Base-by-base conservation (phyloP, 2,888 invertebrate genomes). In the Cryptus armator region DNA sequence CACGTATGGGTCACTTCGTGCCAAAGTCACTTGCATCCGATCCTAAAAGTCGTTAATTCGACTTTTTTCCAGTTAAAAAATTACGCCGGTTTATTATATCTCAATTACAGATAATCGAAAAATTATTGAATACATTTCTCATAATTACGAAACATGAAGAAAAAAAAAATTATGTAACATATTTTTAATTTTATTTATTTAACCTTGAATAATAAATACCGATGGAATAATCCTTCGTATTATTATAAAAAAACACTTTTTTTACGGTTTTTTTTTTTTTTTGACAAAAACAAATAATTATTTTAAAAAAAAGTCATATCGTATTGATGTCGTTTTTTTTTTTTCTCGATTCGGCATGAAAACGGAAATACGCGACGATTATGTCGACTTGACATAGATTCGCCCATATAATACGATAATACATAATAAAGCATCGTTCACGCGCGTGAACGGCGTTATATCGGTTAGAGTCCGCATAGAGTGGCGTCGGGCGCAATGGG, bases 401-500 rank as follows among this genome's bases (percentile, higher is more conserved):
- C 5, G 1, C 14, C 59, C 1, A 32, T 62, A 62, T 6, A 32
- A 7, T 29, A n/a, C 59, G 32, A 29, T 32, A 29, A 62, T 32
- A 62, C 59, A 29, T 32, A 14, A 62, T 32, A 62, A 62, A 62
- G 5, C 32, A 14, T 62, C 59, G 59, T 9, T 62, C 7, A 2
- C 32, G n/a, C 59, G 14, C 59, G 32, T 62, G 59, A 14, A 62
- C 29, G 6, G 6, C 59, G n/a, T 2, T 62, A 62, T 62, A 14
- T 62, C 29, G 29, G 32, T 12, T 29, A 14, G 59, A 6, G 32
- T 6, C 29, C 59, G 32, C 14, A 48, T 48, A 14, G 64, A 48
- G 75, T 12, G 75, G 64, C 48, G 16, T n/a, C 75, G 64, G 62
- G 7, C 19, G 75, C 48, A 37, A 37, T 9, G 37, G 5, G 9